Evolutionary conservation across 2,797 vertebrate species (phyloP), one percentile per base, ranked within the genome.

Genomic region (Eidolon dupreanum): DNA sequence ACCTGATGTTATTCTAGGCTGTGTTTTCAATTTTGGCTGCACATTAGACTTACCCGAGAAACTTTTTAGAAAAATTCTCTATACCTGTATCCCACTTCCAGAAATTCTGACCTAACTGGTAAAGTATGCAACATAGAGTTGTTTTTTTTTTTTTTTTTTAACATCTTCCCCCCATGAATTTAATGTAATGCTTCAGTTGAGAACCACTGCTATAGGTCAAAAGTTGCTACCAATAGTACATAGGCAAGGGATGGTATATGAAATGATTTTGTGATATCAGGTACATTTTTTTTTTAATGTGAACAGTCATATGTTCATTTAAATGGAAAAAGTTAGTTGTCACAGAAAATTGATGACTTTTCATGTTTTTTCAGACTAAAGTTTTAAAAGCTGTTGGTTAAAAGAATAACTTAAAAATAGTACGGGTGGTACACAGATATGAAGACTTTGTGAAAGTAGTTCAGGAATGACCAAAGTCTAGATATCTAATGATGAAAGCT

Each of bases 301-400:
- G 88, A 91, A 88, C 31, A 78, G 68, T 36, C 73, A 9, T 51
- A 5, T 78, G 36, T 68, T 93, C 28, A 33, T 88, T 94, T 87
- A 28, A 78, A 73, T 75, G 5, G 65, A 24, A 53, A 92, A 95
- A 33, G 51, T 68, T 16, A 79, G 24, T 17, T n/a, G 10, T 38
- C 59, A 15, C 59, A 71, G 26, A 92, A 92, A 94, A 11, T 6
- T 17, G 31, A 61, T 59, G 10, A 26, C 73, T 87, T 92, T 83
- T 77, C 5, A 46, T 20, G 88, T 26, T 86, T 93, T 96, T 95
- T 75, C 61, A 88, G 3, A 77, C 9, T 83, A n/a, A 73, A 93
- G 28, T 89, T 66, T 96, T 59, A 70, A 78, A 90, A 88, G 33
- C 6, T 9, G 70, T 68, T 92, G 36, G 82, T 43, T 20, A 12